phyloP scores from a whole-genome alignment of 1,140 invertebrate genomes.

The Ptiloglossa arizonensis region DNA sequence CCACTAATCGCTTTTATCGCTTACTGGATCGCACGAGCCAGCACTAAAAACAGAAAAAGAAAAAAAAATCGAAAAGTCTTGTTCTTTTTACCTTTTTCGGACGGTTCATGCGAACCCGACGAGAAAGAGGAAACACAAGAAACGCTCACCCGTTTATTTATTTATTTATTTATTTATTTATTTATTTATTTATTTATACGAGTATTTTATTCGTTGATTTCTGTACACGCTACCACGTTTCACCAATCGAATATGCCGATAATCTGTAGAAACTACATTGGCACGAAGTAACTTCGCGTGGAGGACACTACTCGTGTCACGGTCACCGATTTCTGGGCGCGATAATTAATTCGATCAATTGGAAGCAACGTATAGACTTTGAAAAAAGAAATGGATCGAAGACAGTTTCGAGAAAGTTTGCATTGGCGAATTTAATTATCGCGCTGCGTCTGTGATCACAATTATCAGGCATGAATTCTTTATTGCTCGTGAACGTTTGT shows the following conservation, averaged over 20 bases:
- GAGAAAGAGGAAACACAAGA: neutral
- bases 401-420: constrained; percentile 14
- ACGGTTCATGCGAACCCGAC: neutral
- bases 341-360: constrained; percentile 28
- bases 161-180: constrained; percentile 52
- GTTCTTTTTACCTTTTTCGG: constrained; percentile 21
- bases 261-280: constrained; percentile 41
- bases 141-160: constrained; percentile 35
- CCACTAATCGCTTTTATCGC: constrained; percentile 54
- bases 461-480: constrained; percentile 48
- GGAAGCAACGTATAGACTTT: neutral
- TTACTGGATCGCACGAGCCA: constrained; percentile 48
- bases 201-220: constrained; percentile 45
- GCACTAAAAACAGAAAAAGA: constrained; percentile 27
- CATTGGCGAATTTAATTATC: constrained; percentile 32
- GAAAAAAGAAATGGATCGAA: neutral
- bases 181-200: constrained; percentile 56
- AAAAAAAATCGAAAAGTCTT: constrained; percentile 22
- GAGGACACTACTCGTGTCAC: neutral
- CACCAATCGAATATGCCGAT: neutral
- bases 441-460: constrained; percentile 56
- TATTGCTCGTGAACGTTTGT: constrained; percentile 53
- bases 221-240: constrained; percentile 31
- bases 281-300: neutral
- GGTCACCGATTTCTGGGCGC: constrained; percentile 26